phyloP scores from a whole-genome alignment of 2,888 invertebrate genomes.

The Diarsia dahlii region DNA sequence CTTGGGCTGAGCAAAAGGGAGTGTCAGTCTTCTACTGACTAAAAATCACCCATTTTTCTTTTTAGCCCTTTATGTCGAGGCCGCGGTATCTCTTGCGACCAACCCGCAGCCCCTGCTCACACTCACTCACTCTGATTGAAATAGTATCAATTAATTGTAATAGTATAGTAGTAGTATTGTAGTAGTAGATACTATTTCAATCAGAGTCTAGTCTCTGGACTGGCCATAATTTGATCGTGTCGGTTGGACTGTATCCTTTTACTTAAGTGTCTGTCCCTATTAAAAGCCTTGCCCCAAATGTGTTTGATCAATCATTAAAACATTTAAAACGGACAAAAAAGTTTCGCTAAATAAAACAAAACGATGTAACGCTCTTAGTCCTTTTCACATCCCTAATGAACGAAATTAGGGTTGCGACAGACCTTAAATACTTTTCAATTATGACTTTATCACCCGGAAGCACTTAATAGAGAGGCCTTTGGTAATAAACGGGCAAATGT shows the following conservation, averaged over 20 bases:
- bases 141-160: too few species aligned
- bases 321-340: neutral
- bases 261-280: neutral
- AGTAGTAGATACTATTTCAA: too few species aligned
- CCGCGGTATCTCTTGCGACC: too few species aligned
- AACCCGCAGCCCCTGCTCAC: too few species aligned
- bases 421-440: constrained; percentile 65
- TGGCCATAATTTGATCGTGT: neutral
- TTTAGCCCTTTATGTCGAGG: too few species aligned
- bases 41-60: too few species aligned
- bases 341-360: constrained; percentile 18
- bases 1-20: too few species aligned
- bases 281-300: neutral
- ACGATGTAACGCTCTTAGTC: constrained; percentile 41
- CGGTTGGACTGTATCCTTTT: neutral
- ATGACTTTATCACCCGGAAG: constrained; percentile 62
- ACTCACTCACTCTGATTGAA: too few species aligned
- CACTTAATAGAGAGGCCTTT: constrained; percentile 39
- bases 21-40: too few species aligned
- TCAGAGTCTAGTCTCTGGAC: too few species aligned
- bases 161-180: too few species aligned
- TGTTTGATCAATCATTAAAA: neutral
- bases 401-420: constrained; percentile 62
- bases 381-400: constrained; percentile 60
- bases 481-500: constrained; percentile 38